Percentiles rank a stretch among this genome's conserved stretches.
These are phyloP conservation scores for Xylocopa sonorina DNA, from an alignment of 1,140 invertebrate species.

Conservation along the genomic window DNA sequence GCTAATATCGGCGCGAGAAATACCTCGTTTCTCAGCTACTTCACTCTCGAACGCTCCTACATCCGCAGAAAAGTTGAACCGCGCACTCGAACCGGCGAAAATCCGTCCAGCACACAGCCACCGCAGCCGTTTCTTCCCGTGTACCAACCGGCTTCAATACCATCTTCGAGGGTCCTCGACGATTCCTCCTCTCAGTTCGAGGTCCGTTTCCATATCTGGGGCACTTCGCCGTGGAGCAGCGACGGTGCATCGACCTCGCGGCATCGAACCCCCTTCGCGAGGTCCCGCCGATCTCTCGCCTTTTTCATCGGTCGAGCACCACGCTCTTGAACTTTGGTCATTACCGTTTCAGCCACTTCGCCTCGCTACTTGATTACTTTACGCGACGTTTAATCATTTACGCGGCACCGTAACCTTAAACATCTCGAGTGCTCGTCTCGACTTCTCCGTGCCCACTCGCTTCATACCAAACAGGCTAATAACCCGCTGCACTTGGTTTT, in stretches of 20 bases:
- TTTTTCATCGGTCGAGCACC: conserved; percentile 1
- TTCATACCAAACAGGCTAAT: background rate
- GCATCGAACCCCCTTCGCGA: conserved; percentile 12
- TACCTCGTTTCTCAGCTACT: conserved; percentile 33
- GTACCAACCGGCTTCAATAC: conserved; percentile 20
- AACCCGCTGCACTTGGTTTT: too few species aligned
- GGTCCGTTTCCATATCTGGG: conserved; percentile 46
- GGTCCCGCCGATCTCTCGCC: too few species aligned
- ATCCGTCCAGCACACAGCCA: conserved; percentile 28
- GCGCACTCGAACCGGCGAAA: conserved; percentile 41
- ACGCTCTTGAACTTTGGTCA: background rate
- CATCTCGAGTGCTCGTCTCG: background rate
- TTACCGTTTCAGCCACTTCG: background rate
- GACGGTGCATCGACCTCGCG: conserved; percentile 39
- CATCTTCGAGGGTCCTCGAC: conserved; percentile 25
- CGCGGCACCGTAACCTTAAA: background rate
- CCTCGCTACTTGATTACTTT: background rate
- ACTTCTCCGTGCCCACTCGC: too few species aligned
- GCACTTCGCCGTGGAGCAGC: background rate
- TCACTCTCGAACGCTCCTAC: background rate
- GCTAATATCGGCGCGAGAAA: conserved; percentile 35
- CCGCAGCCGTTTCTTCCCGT: conserved; percentile 17
- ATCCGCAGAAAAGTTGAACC: conserved; percentile 21
- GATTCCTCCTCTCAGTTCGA: conserved; percentile 32
- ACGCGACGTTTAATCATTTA: background rate